phyloP scores from a whole-genome alignment of 2,797 vertebrate genomes.

The Choloepus didactylus region DNA sequence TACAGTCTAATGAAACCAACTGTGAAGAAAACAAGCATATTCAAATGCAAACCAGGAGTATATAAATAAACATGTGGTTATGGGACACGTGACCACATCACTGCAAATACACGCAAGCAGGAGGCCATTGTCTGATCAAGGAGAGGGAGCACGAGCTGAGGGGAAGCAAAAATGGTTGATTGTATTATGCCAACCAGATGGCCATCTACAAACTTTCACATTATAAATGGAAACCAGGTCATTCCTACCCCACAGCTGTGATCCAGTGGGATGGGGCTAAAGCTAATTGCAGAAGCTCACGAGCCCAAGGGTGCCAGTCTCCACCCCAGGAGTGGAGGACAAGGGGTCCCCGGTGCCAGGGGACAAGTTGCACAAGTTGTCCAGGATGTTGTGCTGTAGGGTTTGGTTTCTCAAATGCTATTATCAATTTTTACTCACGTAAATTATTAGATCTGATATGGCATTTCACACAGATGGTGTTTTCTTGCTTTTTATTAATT shows the following conservation, averaged over 20 bases:
- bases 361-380: not conserved
- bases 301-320: too few relatives aligned
- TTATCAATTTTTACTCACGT: not conserved
- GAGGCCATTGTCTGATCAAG: not conserved
- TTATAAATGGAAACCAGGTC: not conserved
- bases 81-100: fast-evolving
- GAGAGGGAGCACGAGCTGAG: not conserved
- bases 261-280: not conserved
- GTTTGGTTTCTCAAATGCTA: not conserved
- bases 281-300: not conserved
- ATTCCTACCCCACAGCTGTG: not conserved
- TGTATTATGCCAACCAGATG: not conserved
- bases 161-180: not conserved
- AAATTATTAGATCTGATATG: not conserved
- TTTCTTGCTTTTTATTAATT: not conserved
- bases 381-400: too few relatives aligned
- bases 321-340: not conserved
- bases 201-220: not conserved
- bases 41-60: not conserved
- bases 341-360: not conserved
- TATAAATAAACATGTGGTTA: not conserved
- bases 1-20: not conserved
- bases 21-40: not conserved
- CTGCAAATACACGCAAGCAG: not conserved
- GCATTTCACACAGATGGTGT: not conserved